Base-by-base conservation (phyloP, 2,888 invertebrate genomes). In the Ecliptopera silaceata region DNA sequence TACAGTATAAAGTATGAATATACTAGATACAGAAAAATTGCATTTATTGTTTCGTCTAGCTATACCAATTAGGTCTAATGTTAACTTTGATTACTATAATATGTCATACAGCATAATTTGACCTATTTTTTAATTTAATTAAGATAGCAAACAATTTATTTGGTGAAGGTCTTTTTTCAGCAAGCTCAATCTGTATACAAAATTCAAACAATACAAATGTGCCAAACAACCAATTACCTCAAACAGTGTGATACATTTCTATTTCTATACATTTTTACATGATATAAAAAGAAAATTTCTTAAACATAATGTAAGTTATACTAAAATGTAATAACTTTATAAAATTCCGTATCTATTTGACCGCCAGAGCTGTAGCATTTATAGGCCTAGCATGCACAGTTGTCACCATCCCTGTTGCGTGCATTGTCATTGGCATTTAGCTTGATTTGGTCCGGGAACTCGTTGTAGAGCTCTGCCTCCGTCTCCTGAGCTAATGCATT, bases 371-470 rank as follows among this genome's bases (percentile, higher is more conserved):
- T 76, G 69, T 71, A 74, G 71, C 65, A 59, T 65, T 58, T 59
- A 64, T 65, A 61, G 71, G 78, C 92, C 93, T 95, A 95, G 92
- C 95, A 95, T 88, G 95, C 94, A 89, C 95, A 95, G 79, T 94
- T 94, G 83, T 95, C 95, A 70, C 93, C 92, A 77, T 95, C 95
- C 79, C 94, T 93, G 78, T 94, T 94, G 82, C 93, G 94, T 72
- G 93, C 93, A 82, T 94, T 94, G 80, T 95, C 94, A 77, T 94
- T 94, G 70, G 95, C 93, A 70, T 94, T 95, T 75, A 98, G 92
- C 85, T 96, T 96, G 84, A 99, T 98, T 92, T 98, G 97, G 90
- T 98, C 98, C 36, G 99, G 99, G 84, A 99, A 99, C 89, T 99
- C 98, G 88, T 98, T 98, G 92, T 97, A 98, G 60, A 98, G 93